Evolutionary conservation across 1,140 invertebrate genomes (phyloP), one percentile per base, ranked within the genome.

Genomic region (Caerostris darwini): DNA sequence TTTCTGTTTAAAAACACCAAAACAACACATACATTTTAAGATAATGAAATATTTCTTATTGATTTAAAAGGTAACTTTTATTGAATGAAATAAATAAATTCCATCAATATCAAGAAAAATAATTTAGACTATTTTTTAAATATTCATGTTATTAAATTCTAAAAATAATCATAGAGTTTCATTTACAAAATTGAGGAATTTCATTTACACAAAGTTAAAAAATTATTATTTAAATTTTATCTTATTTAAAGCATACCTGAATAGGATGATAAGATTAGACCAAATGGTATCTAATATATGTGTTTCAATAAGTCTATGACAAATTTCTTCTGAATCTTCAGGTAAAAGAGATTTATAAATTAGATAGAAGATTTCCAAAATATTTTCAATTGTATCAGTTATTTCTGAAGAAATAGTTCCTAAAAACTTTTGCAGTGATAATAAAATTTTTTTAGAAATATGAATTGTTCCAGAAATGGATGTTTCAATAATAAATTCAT

Each of bases 361-460:
- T 19, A 94, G 82, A 56, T 89, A 94, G 56, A 94, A 94, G 57
- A 94, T 89, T 88, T 94, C 85, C 19, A 89, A 61, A 59, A 85
- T 67, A 81, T 82, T 81, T 58, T 67, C 64, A 34, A 94, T 94
- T 3, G 56, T 81, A 61, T 82, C 56, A 12, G n/a, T 94, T 10
- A 94, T 64, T 56, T 94, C 92, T 81, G 58, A 89, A 17, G 92
- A 94, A 88, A 89, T 34, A 17, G 3, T 54, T 61, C 64, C 85
- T 81, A 94, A 82, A 19, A 57, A 57, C 10, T 77, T 64, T 56
- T 88, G 19, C 6, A 94, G 85, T 50, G 82, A 69, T 67, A n/a
- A 5, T 12, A 85, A 6, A 19, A 17, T 71, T 86, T 12, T 61
- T 10, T 87, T 71, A 17, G 83, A 14, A 58, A 87, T 77, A n/a